A percentile compares a stretch with the other conserved stretches of the same genome.
phyloP scores from a whole-genome alignment of 2,797 vertebrate species.

The Sebastolobus altivelis region DNA sequence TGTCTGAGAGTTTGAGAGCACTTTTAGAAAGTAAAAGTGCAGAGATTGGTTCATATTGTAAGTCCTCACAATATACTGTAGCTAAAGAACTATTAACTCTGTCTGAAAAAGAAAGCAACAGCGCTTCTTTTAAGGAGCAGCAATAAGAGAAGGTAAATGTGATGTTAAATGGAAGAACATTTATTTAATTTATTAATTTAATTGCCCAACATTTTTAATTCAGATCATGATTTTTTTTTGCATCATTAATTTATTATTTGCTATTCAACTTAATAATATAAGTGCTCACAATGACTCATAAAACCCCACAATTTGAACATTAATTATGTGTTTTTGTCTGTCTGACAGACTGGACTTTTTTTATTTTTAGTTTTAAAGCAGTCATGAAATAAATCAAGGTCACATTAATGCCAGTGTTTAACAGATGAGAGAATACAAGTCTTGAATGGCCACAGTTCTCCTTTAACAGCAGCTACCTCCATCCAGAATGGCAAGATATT shows the following conservation, averaged over 20 bases:
- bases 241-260: not conserved
- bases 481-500: not conserved
- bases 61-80: not conserved
- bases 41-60: conserved; percentile 29
- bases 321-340: not conserved
- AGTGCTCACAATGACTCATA: not conserved
- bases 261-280: not conserved
- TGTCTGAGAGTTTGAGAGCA: conserved; percentile 38
- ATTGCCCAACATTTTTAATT: not conserved
- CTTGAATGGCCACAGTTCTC: not conserved
- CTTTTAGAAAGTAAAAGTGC: conserved; percentile 23
- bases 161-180: not conserved
- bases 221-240: not conserved
- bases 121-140: not conserved
- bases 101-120: not conserved
- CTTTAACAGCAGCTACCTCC: not conserved
- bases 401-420: not conserved
- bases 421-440: not conserved
- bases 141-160: not conserved
- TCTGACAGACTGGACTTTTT: not conserved
- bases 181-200: not conserved
- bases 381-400: not conserved
- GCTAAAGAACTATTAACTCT: not conserved
- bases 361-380: not conserved
- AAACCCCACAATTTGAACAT: not conserved